Percentiles rank a stretch among this genome's conserved stretches.
phyloP scores from a whole-genome alignment of 2,113 vertebrate species.

The Sphaerodactylus townsendi region DNA sequence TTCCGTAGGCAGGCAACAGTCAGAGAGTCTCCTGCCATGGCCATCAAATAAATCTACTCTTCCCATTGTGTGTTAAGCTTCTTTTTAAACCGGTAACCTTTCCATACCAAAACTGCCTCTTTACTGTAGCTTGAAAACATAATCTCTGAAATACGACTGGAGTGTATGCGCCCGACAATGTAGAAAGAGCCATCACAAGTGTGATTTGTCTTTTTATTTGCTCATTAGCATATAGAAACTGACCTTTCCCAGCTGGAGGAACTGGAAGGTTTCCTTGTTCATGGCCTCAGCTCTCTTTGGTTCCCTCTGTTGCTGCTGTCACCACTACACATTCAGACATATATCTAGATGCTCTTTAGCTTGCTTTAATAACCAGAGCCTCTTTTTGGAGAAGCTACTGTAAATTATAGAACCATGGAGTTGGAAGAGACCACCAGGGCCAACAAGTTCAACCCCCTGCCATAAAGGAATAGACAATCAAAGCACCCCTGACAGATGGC shows the following conservation, averaged over 20 bases:
- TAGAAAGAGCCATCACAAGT: constrained; percentile 50
- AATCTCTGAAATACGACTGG: neutral
- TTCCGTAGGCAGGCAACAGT: neutral
- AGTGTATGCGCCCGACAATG: constrained; percentile 21
- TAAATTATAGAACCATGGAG: no score
- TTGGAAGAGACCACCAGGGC: no score
- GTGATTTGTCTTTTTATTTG: constrained; percentile 37
- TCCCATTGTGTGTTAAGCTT: neutral
- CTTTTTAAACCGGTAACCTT: neutral
- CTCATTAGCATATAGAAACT: constrained; percentile 40
- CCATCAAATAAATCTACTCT: neutral
- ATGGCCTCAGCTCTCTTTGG: neutral
- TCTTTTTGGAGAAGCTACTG: neutral
- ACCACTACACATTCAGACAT: neutral
- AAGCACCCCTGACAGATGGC: no score
- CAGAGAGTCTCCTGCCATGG: neutral
- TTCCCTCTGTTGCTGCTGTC: neutral
- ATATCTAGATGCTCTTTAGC: neutral
- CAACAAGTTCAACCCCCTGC: no score
- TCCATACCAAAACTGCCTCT: neutral
- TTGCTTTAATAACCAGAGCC: neutral
- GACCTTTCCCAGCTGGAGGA: constrained; percentile 30
- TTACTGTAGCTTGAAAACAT: neutral
- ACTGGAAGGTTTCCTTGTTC: neutral
- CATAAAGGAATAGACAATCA: no score